Conservation (phyloP, 2,797 vertebrate species). For the Hydrophis major region DNA sequence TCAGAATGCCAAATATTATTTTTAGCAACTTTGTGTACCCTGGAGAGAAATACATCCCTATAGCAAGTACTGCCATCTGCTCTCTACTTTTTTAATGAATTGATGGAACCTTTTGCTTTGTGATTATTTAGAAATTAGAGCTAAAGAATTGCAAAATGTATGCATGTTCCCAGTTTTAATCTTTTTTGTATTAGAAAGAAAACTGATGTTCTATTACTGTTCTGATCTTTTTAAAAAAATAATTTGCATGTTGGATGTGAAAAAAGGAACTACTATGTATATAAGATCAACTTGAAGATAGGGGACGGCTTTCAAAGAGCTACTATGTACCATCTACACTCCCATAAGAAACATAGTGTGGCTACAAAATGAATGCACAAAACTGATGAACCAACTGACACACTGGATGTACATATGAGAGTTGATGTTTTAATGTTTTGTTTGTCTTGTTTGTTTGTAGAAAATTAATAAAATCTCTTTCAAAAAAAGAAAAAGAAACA, state of each 20-base stretch:
- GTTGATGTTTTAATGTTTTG: no score
- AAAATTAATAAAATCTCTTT: no score
- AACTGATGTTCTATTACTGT: conserved; percentile 4
- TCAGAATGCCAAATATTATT: conserved; percentile 9
- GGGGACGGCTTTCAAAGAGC: not conserved
- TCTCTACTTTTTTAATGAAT: conserved; percentile 43
- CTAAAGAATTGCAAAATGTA: conserved; percentile 41
- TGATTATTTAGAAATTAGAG: conserved; percentile 39
- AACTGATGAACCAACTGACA: no score
- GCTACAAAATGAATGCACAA: no score
- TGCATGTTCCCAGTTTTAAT: conserved; percentile 20
- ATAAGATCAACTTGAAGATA: not conserved
- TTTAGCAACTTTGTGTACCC: conserved; percentile 33
- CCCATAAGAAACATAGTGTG: not conserved
- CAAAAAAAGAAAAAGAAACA: not conserved
- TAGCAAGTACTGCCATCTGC: conserved; percentile 43
- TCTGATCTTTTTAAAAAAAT: not conserved
- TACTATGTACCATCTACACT: not conserved
- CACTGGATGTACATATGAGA: no score
- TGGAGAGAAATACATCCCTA: conserved; percentile 5
- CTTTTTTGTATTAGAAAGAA: conserved; percentile 31
- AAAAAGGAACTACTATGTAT: not conserved
- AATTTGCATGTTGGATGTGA: not conserved
- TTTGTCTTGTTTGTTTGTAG: no score
- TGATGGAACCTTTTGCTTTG: conserved; percentile 40